Evolutionary conservation across 1,140 invertebrate genomes (phyloP).

Genomic region (Steinernema feltiae): DNA sequence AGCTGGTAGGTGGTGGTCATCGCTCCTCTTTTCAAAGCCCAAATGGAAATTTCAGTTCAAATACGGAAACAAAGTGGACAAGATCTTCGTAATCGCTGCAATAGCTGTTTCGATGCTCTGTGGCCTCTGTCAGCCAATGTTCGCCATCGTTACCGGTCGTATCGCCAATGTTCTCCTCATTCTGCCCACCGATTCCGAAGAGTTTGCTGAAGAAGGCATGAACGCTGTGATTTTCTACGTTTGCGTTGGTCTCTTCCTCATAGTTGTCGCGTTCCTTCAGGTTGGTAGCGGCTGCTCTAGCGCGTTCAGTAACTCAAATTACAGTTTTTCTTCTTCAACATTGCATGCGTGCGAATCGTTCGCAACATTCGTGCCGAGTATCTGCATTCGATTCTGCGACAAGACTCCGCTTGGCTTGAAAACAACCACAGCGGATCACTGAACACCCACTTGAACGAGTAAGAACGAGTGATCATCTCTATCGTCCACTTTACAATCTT

Average conservation of each 20-base stretch:
- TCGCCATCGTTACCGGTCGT: not conserved
- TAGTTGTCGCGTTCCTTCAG: not conserved
- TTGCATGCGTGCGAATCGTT: slow-evolving; percentile 64
- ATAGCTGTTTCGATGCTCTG: not conserved
- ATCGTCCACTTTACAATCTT: not conserved
- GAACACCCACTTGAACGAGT: slow-evolving; percentile 78
- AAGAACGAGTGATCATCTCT: slow-evolving; percentile 38
- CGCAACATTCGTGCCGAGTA: slow-evolving; percentile 68
- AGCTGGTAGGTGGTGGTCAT: not conserved
- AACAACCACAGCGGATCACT: slow-evolving; percentile 76
- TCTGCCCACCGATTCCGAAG: not conserved
- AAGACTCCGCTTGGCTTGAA: slow-evolving; percentile 84
- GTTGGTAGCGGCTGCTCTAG: not conserved
- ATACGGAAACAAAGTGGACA: slow-evolving; percentile 1
- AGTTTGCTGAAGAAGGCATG: not conserved
- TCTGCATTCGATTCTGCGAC: slow-evolving; percentile 71
- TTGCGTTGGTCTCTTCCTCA: not conserved
- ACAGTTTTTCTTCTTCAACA: slow-evolving; percentile 57
- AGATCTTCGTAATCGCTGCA: not conserved
- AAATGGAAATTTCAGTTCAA: not conserved
- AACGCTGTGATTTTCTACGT: not conserved
- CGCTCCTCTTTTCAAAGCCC: not conserved
- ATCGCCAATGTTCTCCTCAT: not conserved
- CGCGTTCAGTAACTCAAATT: not conserved
- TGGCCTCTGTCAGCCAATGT: slow-evolving; percentile 5